Evolutionary conservation across 2,888 invertebrate species (phyloP), one percentile per base, ranked within the genome.

Genomic region (Phoronis australis): DNA sequence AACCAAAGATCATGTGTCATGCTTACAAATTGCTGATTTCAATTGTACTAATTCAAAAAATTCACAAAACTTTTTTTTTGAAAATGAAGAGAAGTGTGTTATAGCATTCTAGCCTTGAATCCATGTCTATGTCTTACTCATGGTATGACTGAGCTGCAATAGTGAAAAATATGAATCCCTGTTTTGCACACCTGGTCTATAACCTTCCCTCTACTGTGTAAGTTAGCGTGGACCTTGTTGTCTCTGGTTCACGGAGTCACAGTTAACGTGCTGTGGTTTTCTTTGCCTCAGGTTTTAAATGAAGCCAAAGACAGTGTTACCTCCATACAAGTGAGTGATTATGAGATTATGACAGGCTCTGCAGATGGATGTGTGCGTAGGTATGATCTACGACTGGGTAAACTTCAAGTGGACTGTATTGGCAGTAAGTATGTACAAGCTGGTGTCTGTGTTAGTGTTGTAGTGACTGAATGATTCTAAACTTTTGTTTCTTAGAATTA

Each of bases 361-460:
- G 85, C 94, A 0, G 99, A 99, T 76, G 86, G 89, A 37, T 86
- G 86, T 64, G 82, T 91, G 12, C 78, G 99, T 15, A 55, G 74
- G 53, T 99, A 99, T 72, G 99, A 97, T 78, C 82, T 99, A 42
- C 80, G 99, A 46, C 85, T 85, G 57, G 96, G 94, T 0, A 84
- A 86, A 70, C 80, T 95, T 72, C 82, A 83, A 48, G 82, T 85
- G 1, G 96, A 97, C 77, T 88, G 86, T 71, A 82, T 94, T 45
- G 92, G 91, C 57, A 84, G 88, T 83, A 81, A 67, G 69, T 61
- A 47, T n/a, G n/a, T n/a, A n/a, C n/a, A n/a, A n/a, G n/a, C n/a
- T n/a, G n/a, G n/a, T n/a, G n/a, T n/a, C n/a, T n/a, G n/a, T n/a
- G n/a, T n/a, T n/a, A n/a, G n/a, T n/a, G n/a, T n/a, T n/a, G n/a